A percentile compares a stretch with the other conserved stretches of the same genome.
Evolutionary conservation across 2,888 invertebrate genomes (phyloP).

Genomic region (Dione vanillae): DNA sequence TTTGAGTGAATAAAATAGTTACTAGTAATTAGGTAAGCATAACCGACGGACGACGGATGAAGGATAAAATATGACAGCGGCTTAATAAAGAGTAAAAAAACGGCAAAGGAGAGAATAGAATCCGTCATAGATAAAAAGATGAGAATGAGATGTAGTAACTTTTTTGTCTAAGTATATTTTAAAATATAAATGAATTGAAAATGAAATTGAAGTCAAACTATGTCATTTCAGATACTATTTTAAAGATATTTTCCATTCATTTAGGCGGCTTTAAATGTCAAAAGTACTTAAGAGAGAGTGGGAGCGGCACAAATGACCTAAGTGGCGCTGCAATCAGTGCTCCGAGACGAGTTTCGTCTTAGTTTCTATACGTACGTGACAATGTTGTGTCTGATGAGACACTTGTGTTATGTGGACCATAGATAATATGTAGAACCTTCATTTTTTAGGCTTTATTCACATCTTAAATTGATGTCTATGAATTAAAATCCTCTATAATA

Average conservation of each 20-base stretch:
- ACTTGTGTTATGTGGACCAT: background rate
- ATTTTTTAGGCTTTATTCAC: too few species aligned
- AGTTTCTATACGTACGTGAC: conserved; percentile 12
- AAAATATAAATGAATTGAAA: background rate
- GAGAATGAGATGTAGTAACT: too few species aligned
- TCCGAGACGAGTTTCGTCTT: conserved; percentile 13
- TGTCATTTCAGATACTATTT: too few species aligned
- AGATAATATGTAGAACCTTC: background rate
- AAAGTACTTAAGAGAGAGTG: conserved; percentile 20
- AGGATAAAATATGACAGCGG: too few species aligned
- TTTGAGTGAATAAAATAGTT: too few species aligned
- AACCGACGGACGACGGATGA: too few species aligned
- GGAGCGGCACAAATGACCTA: conserved; percentile 29
- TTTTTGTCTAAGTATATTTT: background rate
- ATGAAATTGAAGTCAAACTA: background rate
- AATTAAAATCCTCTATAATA: too few species aligned
- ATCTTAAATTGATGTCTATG: too few species aligned
- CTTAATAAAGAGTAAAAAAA: too few species aligned
- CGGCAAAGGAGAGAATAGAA: too few species aligned
- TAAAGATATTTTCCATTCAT: conserved; percentile 8
- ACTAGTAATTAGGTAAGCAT: too few species aligned
- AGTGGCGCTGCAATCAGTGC: conserved; percentile 34
- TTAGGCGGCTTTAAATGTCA: conserved; percentile 14
- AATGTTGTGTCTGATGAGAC: conserved; percentile 23
- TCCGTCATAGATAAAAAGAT: too few species aligned